These are phyloP conservation scores for Haemorhous mexicanus DNA, from an alignment of 2,113 vertebrate species.

Conservation along the genomic window DNA sequence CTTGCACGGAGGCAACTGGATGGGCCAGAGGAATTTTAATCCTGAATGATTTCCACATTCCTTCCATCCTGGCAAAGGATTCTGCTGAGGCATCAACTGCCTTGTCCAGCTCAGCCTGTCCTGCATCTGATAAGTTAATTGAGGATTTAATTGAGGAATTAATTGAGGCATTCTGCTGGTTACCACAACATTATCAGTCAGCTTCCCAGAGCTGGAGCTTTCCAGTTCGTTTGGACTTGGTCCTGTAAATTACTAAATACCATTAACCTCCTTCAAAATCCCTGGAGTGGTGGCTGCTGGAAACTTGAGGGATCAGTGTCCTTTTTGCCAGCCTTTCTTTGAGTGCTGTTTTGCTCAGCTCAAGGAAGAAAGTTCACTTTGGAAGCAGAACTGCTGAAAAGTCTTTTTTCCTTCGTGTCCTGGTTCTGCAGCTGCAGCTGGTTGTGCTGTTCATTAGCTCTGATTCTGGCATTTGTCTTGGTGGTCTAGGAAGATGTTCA, in stretches of 20 bases:
- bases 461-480: not conserved
- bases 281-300: not conserved
- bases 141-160: slow-evolving; percentile 43
- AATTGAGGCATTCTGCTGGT: slow-evolving; percentile 32
- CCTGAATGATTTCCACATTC: slow-evolving; percentile 49
- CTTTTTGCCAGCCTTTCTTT: not conserved
- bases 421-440: slow-evolving; percentile 11
- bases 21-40: slow-evolving; percentile 60
- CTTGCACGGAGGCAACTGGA: not conserved
- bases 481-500: not conserved
- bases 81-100: slow-evolving; percentile 56
- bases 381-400: slow-evolving; percentile 36
- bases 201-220: not conserved
- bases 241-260: not conserved
- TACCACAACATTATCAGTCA: slow-evolving; percentile 13
- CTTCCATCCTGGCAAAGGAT: slow-evolving; percentile 33
- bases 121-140: slow-evolving; percentile 56
- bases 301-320: not conserved
- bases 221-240: not conserved
- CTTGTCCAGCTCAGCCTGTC: slow-evolving; percentile 38
- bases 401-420: not conserved
- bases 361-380: not conserved
- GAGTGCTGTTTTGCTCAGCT: not conserved
- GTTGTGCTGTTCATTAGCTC: not conserved
- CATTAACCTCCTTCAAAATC: not conserved